Percentiles rank a stretch among this genome's conserved stretches.
phyloP scores from a whole-genome alignment of 2,797 vertebrate species.

The Trachops cirrhosus region DNA sequence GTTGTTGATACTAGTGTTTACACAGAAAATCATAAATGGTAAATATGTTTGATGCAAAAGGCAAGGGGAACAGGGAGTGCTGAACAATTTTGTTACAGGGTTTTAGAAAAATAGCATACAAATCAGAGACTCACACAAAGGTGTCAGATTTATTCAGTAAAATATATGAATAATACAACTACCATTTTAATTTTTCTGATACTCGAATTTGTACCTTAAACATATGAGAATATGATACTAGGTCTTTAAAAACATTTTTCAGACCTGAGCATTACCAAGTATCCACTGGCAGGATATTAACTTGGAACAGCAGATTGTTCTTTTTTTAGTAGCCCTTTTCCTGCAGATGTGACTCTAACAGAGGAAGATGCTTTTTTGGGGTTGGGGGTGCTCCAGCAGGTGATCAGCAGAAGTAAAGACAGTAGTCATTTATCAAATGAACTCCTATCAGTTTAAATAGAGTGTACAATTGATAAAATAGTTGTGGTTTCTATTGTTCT shows the following conservation, averaged over 20 bases:
- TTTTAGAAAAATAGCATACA: constrained; percentile 32
- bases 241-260: constrained; percentile 50
- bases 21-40: background rate
- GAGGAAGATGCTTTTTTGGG: constrained; percentile 24
- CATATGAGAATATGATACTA: constrained; percentile 34
- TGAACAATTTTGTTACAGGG: background rate
- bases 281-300: constrained; percentile 54
- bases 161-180: constrained; percentile 23
- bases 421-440: constrained; percentile 34
- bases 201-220: constrained; percentile 41
- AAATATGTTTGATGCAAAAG: constrained; percentile 23
- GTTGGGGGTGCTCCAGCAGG: background rate
- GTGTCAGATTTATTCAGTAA: constrained; percentile 8
- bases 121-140: background rate
- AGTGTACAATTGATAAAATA: background rate
- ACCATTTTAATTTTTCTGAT: constrained; percentile 31
- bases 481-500: background rate
- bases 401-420: constrained; percentile 22
- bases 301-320: constrained; percentile 55
- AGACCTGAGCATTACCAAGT: constrained; percentile 54
- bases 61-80: background rate
- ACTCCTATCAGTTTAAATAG: constrained; percentile 20
- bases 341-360: constrained; percentile 48
- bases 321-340: constrained; percentile 69
- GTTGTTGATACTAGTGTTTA: constrained; percentile 11